A percentile compares a stretch with the other conserved stretches of the same genome.
These are phyloP conservation scores for Morpho deidamia DNA, from an alignment of 2,888 invertebrate species.

Conservation along the genomic window DNA sequence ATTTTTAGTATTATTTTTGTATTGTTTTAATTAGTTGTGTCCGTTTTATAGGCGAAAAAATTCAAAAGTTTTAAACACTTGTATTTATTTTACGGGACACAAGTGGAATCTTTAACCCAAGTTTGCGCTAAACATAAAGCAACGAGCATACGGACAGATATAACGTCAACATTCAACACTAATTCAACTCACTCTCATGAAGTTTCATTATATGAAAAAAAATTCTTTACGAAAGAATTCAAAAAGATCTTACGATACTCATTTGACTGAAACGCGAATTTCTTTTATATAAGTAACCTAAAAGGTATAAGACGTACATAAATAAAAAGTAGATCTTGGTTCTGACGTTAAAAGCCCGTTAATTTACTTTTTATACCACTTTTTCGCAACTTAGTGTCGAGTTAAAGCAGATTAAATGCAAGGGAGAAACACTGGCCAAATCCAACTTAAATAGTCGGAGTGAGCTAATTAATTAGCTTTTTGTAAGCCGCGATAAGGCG, in stretches of 20 bases:
- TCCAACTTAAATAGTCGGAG: conserved; percentile 15
- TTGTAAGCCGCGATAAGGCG: conserved; percentile 23
- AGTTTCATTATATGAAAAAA: background rate
- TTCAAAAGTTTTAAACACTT: too few relatives aligned
- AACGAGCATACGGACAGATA: too few relatives aligned
- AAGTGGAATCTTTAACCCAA: too few relatives aligned
- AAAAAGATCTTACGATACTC: too few relatives aligned
- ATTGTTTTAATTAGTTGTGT: too few relatives aligned
- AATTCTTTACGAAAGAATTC: too few relatives aligned
- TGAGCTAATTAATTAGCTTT: conserved; percentile 23
- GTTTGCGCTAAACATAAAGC: too few relatives aligned
- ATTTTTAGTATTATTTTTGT: too few relatives aligned
- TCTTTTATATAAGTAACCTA: background rate
- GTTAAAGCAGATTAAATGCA: background rate
- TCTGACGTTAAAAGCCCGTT: background rate
- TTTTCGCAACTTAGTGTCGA: background rate
- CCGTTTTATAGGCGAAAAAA: too few relatives aligned
- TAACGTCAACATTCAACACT: too few relatives aligned
- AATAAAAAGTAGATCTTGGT: background rate
- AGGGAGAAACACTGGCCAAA: conserved; percentile 5
- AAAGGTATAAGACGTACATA: background rate
- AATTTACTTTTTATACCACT: background rate
- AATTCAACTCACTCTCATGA: background rate
- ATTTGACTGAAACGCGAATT: too few relatives aligned
- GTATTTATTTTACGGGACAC: too few relatives aligned